Base-by-base conservation (phyloP, 2,888 invertebrate genomes). In the Sarcophaga carnaria region DNA sequence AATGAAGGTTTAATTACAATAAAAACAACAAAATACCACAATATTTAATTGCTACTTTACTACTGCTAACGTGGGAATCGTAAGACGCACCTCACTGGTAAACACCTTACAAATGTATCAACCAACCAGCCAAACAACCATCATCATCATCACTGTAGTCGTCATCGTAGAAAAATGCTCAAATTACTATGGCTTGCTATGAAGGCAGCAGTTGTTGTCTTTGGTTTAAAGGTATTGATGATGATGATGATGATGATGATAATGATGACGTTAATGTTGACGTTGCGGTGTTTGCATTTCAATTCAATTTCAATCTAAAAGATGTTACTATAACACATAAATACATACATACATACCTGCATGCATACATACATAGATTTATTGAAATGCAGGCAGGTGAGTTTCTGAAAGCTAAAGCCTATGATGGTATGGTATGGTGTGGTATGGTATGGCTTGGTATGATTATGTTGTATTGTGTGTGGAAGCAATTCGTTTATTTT, bases 21-120 rank as follows among this genome's bases (percentile, higher is more conserved):
- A 8, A 37, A 37, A 37, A 37, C 6, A 37, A 37, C 37, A 37
- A 37, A 37, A 37, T 37, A 10, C 37, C 37, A 37, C 37, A 37
- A 67, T 6, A 63, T 60, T 75, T 62, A 59, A 71, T 82, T 27
- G 62, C 59, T 69, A 60, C 59, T 45, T 49, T 75, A 37, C 37
- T 70, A 37, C 37, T n/a, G 25, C 25, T 70, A 77, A 83, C 78
- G 86, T 87, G 86, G 86, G 80, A 87, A 83, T 78, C 75, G 8
- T 63, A 62, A 70, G 62, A 47, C 72, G 64, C 83, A 86, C 83
- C 80, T 69, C 45, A 25, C n/a, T 45, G n/a, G 45, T 17, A 67
- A n/a, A 11, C 62, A 78, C 27, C 78, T 70, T 54, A 66, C 71
- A 77, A 71, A 20, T 66, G 60, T 27, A 59, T 47, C 54, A 27